phyloP scores from a whole-genome alignment of 2,888 invertebrate genomes.

The Hydrotaea diabolus region DNA sequence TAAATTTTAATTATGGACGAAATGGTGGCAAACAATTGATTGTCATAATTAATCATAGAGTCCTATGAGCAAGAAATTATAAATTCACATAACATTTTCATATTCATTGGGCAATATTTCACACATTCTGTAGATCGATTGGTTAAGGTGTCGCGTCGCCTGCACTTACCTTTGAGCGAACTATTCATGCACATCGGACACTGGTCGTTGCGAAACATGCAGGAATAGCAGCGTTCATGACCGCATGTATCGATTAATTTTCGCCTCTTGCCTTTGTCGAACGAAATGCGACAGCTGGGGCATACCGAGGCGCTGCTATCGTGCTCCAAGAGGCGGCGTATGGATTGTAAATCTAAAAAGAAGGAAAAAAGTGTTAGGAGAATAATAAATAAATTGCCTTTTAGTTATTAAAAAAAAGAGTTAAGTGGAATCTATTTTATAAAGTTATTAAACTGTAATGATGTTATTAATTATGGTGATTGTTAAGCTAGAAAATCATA shows the following conservation, averaged over 20 bases:
- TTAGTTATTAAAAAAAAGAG: neutral
- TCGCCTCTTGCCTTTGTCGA: conserved; percentile 97
- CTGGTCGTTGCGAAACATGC: conserved; percentile 94
- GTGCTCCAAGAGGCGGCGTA: conserved; percentile 89
- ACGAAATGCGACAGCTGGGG: conserved; percentile 95
- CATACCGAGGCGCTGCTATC: conserved; percentile 87
- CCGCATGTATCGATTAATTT: conserved; percentile 97
- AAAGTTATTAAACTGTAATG: too few relatives aligned
- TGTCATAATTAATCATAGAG: neutral
- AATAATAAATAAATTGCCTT: neutral
- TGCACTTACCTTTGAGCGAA: conserved; percentile 78
- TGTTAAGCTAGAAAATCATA: too few relatives aligned
- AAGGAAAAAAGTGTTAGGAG: conserved; percentile 48
- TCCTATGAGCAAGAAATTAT: neutral
- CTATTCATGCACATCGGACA: conserved; percentile 90
- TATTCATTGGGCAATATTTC: neutral
- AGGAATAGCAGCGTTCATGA: conserved; percentile 96
- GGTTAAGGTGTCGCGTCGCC: too few relatives aligned
- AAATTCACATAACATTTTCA: conserved; percentile 3
- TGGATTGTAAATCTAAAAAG: conserved; percentile 91
- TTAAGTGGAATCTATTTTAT: too few relatives aligned
- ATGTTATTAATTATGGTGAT: too few relatives aligned
- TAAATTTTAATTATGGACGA: conserved; percentile 7
- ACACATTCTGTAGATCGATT: neutral
- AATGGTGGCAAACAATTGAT: neutral